A percentile compares a stretch with the other conserved stretches of the same genome.
phyloP scores from a whole-genome alignment of 2,113 vertebrate species.

The Hystrix cristata region DNA sequence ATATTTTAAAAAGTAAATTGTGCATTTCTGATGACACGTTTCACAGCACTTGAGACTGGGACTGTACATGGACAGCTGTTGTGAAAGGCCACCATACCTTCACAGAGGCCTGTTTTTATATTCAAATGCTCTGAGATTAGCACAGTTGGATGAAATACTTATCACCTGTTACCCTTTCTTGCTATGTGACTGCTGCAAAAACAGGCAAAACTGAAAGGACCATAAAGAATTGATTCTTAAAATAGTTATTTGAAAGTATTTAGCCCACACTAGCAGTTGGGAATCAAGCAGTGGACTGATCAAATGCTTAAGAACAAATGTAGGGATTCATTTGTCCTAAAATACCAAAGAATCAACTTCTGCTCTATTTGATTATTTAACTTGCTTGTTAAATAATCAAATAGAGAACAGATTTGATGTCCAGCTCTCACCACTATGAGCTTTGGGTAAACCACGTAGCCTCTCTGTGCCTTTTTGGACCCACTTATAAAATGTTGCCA shows the following conservation, averaged over 20 bases:
- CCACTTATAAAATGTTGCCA: conserved; percentile 33
- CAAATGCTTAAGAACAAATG: conserved; percentile 4
- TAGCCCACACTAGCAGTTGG: not conserved
- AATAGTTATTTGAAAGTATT: not conserved
- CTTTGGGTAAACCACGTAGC: not conserved
- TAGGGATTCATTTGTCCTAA: not conserved
- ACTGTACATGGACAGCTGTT: not conserved
- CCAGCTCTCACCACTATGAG: not conserved
- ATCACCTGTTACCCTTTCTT: no score
- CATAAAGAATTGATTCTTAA: not conserved
- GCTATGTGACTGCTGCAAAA: not conserved
- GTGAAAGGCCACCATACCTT: not conserved
- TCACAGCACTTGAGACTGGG: not conserved
- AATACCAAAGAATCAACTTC: not conserved
- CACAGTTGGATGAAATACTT: not conserved
- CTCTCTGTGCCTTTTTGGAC: not conserved
- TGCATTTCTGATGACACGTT: not conserved
- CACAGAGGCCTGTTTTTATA: not conserved
- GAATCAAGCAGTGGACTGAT: not conserved
- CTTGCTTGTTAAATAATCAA: not conserved
- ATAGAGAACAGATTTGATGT: not conserved
- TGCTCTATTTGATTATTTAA: not conserved
- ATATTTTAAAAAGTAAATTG: not conserved
- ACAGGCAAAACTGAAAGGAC: not conserved
- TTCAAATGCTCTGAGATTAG: not conserved